Evolutionary conservation across 2,797 vertebrate species (phyloP).

Genomic region (Bovichtus diacanthus): DNA sequence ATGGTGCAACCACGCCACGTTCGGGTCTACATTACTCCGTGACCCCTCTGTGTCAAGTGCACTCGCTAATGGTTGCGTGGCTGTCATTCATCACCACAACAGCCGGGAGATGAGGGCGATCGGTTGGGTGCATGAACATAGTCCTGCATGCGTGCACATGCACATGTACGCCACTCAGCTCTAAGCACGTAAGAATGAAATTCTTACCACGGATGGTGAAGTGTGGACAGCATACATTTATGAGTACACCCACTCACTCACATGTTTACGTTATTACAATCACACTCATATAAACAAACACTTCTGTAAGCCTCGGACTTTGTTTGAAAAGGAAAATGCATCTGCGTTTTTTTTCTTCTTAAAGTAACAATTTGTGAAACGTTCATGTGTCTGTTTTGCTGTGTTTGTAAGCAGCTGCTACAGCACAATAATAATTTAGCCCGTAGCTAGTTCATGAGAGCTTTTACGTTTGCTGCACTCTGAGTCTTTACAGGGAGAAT

Average conservation of each 20-base stretch:
- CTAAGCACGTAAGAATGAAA: slow-evolving; percentile 24
- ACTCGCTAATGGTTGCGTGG: slow-evolving; percentile 70
- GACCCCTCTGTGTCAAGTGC: slow-evolving; percentile 71
- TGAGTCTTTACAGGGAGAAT: slow-evolving; percentile 22
- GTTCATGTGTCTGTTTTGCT: not conserved
- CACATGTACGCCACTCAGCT: not conserved
- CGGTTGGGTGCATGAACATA: slow-evolving; percentile 25
- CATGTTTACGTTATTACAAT: not conserved
- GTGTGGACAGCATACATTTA: slow-evolving; percentile 21
- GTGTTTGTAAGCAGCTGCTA: slow-evolving; percentile 14
- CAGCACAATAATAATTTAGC: slow-evolving; percentile 36
- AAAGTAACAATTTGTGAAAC: slow-evolving; percentile 11
- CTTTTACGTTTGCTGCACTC: slow-evolving; percentile 26
- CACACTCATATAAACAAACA: not conserved
- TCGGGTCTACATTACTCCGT: slow-evolving; percentile 71
- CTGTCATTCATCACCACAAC: slow-evolving; percentile 69
- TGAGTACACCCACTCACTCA: not conserved
- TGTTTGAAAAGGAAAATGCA: not conserved
- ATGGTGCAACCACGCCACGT: slow-evolving; percentile 56
- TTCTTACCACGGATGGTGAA: slow-evolving; percentile 4
- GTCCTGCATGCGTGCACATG: slow-evolving; percentile 34
- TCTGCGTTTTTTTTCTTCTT: slow-evolving; percentile 10
- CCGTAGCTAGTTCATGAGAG: slow-evolving; percentile 33
- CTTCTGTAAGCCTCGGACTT: not conserved
- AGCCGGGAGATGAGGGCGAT: slow-evolving; percentile 49